phyloP scores from a whole-genome alignment of 2,113 vertebrate genomes.

The Laticauda colubrina region DNA sequence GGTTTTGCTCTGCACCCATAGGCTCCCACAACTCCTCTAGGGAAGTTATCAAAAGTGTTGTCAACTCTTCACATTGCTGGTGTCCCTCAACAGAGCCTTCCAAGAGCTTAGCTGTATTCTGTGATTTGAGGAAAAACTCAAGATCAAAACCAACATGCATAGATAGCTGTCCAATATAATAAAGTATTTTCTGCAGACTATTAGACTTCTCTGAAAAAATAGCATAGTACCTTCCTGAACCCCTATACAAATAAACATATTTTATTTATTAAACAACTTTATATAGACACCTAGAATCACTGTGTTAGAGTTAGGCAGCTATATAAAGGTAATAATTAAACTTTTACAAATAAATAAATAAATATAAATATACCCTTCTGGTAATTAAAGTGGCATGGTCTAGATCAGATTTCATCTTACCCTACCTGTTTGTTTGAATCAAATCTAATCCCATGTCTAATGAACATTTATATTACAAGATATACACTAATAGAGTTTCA shows the following conservation, averaged over 20 bases:
- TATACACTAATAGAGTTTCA: neutral
- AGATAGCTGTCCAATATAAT: neutral
- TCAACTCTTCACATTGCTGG: conserved; percentile 53
- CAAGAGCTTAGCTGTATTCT: conserved; percentile 62
- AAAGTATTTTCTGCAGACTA: neutral
- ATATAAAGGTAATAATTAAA: neutral
- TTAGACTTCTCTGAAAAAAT: neutral
- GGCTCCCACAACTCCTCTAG: conserved; percentile 52
- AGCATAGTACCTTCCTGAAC: neutral
- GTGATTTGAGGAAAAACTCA: conserved; percentile 41
- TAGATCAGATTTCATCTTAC: neutral
- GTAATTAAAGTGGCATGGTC: neutral
- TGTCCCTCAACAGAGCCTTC: conserved; percentile 62
- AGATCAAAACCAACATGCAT: neutral
- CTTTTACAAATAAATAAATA: neutral
- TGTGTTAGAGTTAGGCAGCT: neutral
- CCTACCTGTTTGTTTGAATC: neutral
- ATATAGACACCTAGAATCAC: neutral
- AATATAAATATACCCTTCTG: neutral
- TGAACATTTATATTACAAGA: neutral
- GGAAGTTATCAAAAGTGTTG: conserved; percentile 48
- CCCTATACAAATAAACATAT: neutral
- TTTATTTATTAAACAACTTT: neutral
- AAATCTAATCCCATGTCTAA: neutral
- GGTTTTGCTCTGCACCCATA: conserved; percentile 51